Evolutionary conservation across 2,113 vertebrate species (phyloP), one percentile per base, ranked within the genome.

Genomic region (Hyaena hyaena): DNA sequence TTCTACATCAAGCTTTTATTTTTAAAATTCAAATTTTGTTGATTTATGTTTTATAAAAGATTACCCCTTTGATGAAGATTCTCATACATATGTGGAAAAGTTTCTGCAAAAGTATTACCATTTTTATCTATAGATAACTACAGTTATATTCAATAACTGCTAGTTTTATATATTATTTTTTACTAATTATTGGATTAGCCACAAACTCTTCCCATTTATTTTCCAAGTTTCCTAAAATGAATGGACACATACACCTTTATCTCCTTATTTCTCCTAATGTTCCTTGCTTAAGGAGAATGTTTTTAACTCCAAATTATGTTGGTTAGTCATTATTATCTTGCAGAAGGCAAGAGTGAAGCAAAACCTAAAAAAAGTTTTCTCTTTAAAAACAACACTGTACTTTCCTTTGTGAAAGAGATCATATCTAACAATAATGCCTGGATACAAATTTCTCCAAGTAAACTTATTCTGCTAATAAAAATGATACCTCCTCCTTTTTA

Each of bases 291-390:
- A 74, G 23, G 33, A 89, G 31, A 89, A 71, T 33, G 31, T n/a
- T 95, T 94, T 73, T 28, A 96, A 89, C n/a, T 92, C 39, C 65
- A 86, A 89, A 85, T 76, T 74, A 61, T 66, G 26, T 81, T 88
- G 17, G 33, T 48, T 66, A 95, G 43, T 23, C 74, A 86, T 76
- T 10, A 89, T 12, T 23, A 80, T 39, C 63, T 83, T 73, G 7
- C n/a, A 68, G 65, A 79, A 65, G 31, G 31, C 65, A 93, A 89
- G 55, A 91, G 14, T 88, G 33, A 95, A 94, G n/a, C 33, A 92
- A 73, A 88, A 7, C 24, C 28, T 73, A n/a, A 63, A 45, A 45
- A 82, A 77, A 73, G 26, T 17, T 77, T 84, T 93, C 21, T 91
- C 80, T 79, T 87, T 73, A 65, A 48, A 84, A 94, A 92, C n/a